phyloP scores from a whole-genome alignment of 92 coral and sea anemone genomes.

The Porites rus region DNA sequence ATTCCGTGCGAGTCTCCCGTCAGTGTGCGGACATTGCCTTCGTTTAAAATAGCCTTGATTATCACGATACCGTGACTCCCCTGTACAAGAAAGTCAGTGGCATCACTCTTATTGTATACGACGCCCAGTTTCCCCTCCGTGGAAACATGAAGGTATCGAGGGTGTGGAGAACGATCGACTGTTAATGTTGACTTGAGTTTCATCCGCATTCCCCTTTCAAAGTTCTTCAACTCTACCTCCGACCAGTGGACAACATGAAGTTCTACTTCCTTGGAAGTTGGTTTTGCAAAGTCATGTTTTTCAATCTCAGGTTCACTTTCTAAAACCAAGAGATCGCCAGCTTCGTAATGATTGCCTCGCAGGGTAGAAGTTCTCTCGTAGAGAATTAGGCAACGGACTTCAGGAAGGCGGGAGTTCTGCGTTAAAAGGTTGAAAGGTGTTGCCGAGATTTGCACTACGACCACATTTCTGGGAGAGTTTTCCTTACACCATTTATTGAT shows the following conservation, averaged over 20 bases:
- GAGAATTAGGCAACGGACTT: constrained; percentile 8
- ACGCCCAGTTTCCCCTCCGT: constrained; percentile 12
- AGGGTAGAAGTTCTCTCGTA: not conserved
- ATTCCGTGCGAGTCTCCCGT: not conserved
- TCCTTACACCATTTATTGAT: constrained; percentile 59
- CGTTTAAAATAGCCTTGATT: constrained; percentile 4
- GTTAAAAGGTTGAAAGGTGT: constrained; percentile 61
- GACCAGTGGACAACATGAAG: constrained; percentile 66
- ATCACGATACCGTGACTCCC: constrained; percentile 46
- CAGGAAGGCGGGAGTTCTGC: constrained; percentile 56
- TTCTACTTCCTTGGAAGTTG: constrained; percentile 27
- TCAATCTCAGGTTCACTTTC: not conserved
- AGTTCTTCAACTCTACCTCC: constrained; percentile 54
- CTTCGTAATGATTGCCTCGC: not conserved
- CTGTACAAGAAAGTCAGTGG: constrained; percentile 38
- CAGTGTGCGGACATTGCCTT: not conserved
- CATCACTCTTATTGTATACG: not conserved
- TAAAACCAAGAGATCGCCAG: constrained; percentile 28
- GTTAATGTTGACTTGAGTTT: not conserved
- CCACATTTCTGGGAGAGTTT: constrained; percentile 43
- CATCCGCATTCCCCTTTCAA: not conserved
- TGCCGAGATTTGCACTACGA: constrained; percentile 58
- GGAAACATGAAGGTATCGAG: not conserved
- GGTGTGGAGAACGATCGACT: not conserved
- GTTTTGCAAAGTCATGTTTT: not conserved